Conservation (phyloP, 2,797 vertebrate genomes). For the Darevskia nairensis region DNA sequence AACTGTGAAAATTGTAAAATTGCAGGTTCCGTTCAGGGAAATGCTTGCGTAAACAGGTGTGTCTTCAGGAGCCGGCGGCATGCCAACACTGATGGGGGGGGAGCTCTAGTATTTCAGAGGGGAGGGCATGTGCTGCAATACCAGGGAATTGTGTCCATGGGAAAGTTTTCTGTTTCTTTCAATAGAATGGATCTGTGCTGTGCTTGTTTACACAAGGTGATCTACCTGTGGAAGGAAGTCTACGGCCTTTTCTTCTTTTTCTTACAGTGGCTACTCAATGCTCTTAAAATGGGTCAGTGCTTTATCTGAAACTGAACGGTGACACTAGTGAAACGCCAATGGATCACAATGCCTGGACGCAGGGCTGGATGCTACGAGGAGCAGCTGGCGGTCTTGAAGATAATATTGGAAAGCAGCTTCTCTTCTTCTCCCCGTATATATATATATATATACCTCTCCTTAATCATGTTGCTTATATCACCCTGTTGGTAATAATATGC, state of each 20-base stretch:
- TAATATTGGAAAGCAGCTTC: slow-evolving; percentile 39
- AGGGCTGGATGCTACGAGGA: slow-evolving; percentile 57
- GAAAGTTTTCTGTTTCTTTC: too few relatives aligned
- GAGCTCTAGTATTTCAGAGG: too few relatives aligned
- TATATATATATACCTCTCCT: slow-evolving; percentile 58
- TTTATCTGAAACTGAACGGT: slow-evolving; percentile 50
- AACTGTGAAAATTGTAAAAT: too few relatives aligned
- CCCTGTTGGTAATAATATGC: slow-evolving; percentile 59
- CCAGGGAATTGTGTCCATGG: too few relatives aligned
- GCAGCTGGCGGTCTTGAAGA: slow-evolving; percentile 60
- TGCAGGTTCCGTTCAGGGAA: too few relatives aligned
- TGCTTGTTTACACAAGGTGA: neutral
- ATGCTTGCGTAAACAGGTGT: too few relatives aligned
- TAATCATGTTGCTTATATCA: slow-evolving; percentile 57
- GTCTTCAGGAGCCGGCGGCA: too few relatives aligned
- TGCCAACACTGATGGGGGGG: too few relatives aligned
- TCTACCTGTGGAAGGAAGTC: slow-evolving; percentile 56
- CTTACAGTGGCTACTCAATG: slow-evolving; percentile 46
- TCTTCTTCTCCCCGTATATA: neutral
- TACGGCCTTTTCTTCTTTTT: slow-evolving; percentile 50
- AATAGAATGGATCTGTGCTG: neutral
- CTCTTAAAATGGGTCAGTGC: slow-evolving; percentile 60
- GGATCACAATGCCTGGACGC: slow-evolving; percentile 36
- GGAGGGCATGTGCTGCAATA: too few relatives aligned
- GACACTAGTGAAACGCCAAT: neutral